Evolutionary conservation across 23 tunicate species (phyloP), one percentile per base, ranked within the genome.

Genomic region (Trididemnum miniatum): DNA sequence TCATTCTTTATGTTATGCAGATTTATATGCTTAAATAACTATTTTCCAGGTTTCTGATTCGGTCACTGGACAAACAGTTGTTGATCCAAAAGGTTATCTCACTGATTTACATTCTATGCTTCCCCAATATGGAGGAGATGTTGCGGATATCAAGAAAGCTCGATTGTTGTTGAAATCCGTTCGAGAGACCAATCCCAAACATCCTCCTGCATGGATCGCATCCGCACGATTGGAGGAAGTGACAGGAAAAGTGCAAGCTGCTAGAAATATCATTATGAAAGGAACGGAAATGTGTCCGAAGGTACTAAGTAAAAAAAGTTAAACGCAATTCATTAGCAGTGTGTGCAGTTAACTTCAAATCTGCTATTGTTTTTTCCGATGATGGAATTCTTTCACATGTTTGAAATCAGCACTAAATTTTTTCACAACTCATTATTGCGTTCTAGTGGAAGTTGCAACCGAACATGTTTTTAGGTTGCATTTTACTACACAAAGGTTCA

Each of bases 211-310:
- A 26, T 96, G 99, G 99, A 89, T 96, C 75, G 99, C 97, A 1
- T 96, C 99, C 34, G 99, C 99, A 4, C 57, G 99, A 35, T 35
- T 96, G 60, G 99, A 96, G 71, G 99, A 96, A 76, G 99, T 89
- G 30, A 92, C 96, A 15, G 99, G 99, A 64, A 91, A 88, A 57
- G 54, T 90, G 32, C 92, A 84, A 34, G 86, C 71, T 50, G 90
- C 97, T 15, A 38, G 97, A 74, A 92, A 84, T 65, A 84, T 91
- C 60, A 96, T 96, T 77, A 96, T 96, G 99, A 92, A 96, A 71
- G 99, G 97, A 50, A 96, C 99, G 1, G 99, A 96, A 80, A 96
- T 87, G 97, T 96, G 99, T 73, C 97, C 99, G 40, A 96, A 96
- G 98, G 98, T 93, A 35, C 38, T 62, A 49, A n/a, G n/a, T n/a